Conservation (phyloP, 2,797 vertebrate genomes). For the Chiropotes sagulatus region DNA sequence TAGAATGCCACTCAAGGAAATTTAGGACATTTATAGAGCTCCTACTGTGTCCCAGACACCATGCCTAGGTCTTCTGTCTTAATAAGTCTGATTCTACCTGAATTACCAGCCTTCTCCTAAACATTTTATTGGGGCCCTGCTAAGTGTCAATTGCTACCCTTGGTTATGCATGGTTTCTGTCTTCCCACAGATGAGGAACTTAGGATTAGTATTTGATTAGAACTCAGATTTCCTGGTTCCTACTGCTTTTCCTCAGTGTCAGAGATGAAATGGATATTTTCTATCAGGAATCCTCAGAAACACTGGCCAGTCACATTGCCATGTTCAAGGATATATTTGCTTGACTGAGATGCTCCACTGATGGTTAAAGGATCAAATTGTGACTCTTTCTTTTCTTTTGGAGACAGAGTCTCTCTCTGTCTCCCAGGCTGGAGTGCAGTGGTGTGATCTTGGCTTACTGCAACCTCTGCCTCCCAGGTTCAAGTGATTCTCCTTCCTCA, state of each 20-base stretch:
- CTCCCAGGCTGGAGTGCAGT: not conserved
- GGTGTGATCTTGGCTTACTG: not conserved
- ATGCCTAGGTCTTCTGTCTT: not conserved
- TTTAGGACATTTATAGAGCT: not conserved
- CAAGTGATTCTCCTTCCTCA: not conserved
- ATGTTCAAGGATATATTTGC: not conserved
- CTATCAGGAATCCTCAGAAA: not conserved
- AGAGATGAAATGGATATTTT: not conserved
- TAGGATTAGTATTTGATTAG: slow-evolving; percentile 67
- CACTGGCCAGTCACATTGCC: too few species aligned
- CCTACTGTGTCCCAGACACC: not conserved
- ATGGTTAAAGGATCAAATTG: not conserved
- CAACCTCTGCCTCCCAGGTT: not conserved
- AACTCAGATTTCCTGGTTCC: slow-evolving; percentile 1
- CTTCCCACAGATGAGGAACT: slow-evolving; percentile 40
- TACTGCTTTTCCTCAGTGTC: not conserved
- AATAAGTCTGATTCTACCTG: not conserved
- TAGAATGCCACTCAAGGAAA: not conserved
- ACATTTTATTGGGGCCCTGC: not conserved
- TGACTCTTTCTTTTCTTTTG: not conserved
- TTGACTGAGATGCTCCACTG: not conserved
- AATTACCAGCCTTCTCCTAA: not conserved
- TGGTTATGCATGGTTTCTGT: slow-evolving; percentile 41
- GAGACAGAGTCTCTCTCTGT: not conserved
- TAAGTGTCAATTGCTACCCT: not conserved